Evolutionary conservation across 2,113 vertebrate genomes (phyloP), one percentile per base, ranked within the genome.

Genomic region (Corythornis cristatus): DNA sequence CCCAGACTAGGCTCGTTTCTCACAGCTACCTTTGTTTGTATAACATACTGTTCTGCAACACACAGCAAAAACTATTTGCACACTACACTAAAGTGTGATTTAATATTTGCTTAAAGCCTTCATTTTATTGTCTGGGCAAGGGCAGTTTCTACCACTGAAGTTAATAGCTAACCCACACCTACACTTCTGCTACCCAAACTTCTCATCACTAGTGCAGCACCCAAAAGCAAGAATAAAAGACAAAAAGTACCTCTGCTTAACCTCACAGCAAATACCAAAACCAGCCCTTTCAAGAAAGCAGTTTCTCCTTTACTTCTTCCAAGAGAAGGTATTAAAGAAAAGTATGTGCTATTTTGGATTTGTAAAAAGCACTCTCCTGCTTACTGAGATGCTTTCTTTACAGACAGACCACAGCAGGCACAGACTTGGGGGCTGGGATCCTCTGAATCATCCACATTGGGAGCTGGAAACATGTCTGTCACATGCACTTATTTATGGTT

Each of bases 51-150:
- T 94, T 96, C 93, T 93, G 91, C 92, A 93, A 93, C 87, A 88
- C 86, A 29, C 93, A 90, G 94, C 89, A 94, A 96, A 83, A 93
- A 79, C 72, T 96, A 93, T 96, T 95, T 96, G 93, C 81, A 93
- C 91, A 68, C 65, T 70, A 77, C 58, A 75, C 74, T 83, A 45
- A 93, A 96, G 84, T 65, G 92, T 0, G n/a, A 89, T 83, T 88
- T 93, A 91, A 86, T 96, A 91, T 96, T 96, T 96, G 94, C 82
- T 95, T 85, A 97, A 96, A 96, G 92, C 72, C 93, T 95, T 89
- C 53, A 5, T 93, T 97, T 96, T 90, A 96, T 94, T 96, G 94
- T 93, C 88, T 77, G 79, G 82, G 95, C 89, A 88, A 94, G 90
- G 92, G 85, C 88, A 83, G 93, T 91, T 95, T 91, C 95, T 85